These are phyloP conservation scores for Dendrocincla tyrannina DNA, from an alignment of 2,797 vertebrate genomes.

Conservation along the genomic window DNA sequence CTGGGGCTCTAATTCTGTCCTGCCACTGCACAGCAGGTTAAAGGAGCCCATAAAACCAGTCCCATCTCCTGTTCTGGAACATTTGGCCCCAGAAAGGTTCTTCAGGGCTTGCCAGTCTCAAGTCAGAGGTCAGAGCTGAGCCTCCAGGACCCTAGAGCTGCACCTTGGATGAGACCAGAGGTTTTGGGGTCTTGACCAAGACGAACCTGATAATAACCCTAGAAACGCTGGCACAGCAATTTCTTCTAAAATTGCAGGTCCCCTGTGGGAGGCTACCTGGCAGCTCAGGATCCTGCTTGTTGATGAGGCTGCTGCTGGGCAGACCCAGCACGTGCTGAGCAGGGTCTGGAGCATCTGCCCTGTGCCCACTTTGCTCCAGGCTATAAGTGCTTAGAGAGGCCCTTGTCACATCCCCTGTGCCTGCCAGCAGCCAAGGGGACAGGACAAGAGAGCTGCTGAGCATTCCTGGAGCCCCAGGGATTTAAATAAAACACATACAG, in stretches of 20 bases:
- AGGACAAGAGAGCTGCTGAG: not conserved
- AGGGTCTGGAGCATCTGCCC: not conserved
- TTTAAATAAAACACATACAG: not conserved
- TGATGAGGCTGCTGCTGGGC: not conserved
- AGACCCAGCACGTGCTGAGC: fast-evolving
- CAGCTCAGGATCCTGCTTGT: not conserved
- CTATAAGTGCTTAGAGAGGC: not conserved
- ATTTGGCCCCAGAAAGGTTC: not conserved
- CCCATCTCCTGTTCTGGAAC: not conserved
- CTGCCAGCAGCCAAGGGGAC: not conserved
- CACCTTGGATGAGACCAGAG: not conserved
- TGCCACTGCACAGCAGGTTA: fast-evolving
- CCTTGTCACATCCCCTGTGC: fast-evolving
- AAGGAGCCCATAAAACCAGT: not conserved
- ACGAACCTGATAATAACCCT: not conserved
- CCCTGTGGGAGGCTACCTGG: not conserved
- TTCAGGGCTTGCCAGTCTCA: not conserved
- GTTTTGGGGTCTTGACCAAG: not conserved
- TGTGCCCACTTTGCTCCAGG: not conserved
- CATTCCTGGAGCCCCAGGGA: not conserved
- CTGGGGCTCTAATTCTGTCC: not conserved
- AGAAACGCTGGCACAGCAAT: not conserved
- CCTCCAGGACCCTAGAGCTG: not conserved
- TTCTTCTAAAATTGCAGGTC: not conserved
- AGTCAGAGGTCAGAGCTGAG: not conserved